Conservation (phyloP, 1,140 invertebrate species). For the Lepidostoma basale region DNA sequence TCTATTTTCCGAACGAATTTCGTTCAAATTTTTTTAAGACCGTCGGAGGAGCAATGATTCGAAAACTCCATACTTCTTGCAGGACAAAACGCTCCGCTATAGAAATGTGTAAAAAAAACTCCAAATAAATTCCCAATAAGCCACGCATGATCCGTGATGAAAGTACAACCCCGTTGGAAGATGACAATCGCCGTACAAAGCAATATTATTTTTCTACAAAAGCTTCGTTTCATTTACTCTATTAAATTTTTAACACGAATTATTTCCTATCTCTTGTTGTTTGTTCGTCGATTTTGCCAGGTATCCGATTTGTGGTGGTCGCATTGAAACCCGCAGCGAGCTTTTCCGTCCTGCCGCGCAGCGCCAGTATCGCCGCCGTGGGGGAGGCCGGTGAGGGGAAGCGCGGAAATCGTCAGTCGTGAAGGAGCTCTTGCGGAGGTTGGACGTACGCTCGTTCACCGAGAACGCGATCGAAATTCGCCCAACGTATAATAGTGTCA, state of each 20-base stretch:
- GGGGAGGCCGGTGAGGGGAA: constrained; percentile 21
- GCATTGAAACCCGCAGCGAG: constrained; percentile 11
- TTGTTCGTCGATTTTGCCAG: not conserved
- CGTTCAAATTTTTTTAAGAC: constrained; percentile 13
- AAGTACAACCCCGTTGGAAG: constrained; percentile 27
- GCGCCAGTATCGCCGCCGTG: constrained; percentile 11
- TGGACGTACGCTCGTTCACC: constrained; percentile 8
- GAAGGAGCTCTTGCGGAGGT: constrained; percentile 13
- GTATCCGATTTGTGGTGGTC: not conserved
- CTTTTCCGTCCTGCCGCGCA: constrained; percentile 22
- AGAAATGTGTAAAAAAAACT: constrained; percentile 31
- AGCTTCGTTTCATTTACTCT: not conserved
- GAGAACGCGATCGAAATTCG: constrained; percentile 19
- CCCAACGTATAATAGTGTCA: constrained; percentile 32
- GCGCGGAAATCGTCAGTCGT: constrained; percentile 27
- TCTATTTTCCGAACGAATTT: constrained; percentile 12
- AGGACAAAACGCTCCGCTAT: constrained; percentile 35
- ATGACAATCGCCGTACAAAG: not conserved
- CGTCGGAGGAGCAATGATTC: constrained; percentile 30
- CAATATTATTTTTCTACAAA: not conserved
- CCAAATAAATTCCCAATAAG: constrained; percentile 40
- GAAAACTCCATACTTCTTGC: constrained; percentile 33
- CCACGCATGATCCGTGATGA: constrained; percentile 39
- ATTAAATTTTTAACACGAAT: not conserved
- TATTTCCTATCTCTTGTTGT: not conserved